Evolutionary conservation across 2,113 vertebrate genomes (phyloP), one percentile per base, ranked within the genome.

Genomic region (Collichthys lucidus): DNA sequence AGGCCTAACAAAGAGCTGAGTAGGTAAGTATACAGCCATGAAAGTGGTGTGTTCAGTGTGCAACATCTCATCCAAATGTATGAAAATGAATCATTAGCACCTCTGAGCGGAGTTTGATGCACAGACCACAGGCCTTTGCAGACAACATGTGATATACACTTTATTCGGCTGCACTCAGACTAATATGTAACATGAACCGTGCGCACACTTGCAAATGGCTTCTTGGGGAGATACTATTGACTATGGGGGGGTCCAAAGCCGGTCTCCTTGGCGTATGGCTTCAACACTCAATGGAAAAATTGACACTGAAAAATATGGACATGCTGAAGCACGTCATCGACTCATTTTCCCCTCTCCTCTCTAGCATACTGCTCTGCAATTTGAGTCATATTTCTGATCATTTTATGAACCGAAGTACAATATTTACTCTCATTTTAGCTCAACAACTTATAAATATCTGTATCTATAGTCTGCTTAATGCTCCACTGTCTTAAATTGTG

Each of bases 31-130:
- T 56, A 22, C 56, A 63, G 72, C 76, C 80, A 26, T 12, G 55
- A 63, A 79, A 74, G 82, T 60, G 71, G 84, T 44, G 78, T 67
- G 64, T 69, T 85, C 64, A 74, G 42, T 35, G 31, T 72, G 26
- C 52, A 68, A 57, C 55, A 49, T 20, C 47, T 61, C 64, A 67
- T n/a, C 61, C n/a, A 40, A 29, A 73, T 44, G 2, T 19, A 26
- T 59, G 62, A 24, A 44, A 89, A 70, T 84, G 57, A 87, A 74
- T 81, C 79, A 74, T 77, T 57, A 53, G 40, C 74, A 80, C 42
- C 61, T 84, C 19, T 50, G 24, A 85, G 74, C 56, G 86, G 55
- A 81, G 47, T 67, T 9, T 0, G 52, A 90, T 64, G 67, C 79
- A 64, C 0, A 74, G 60, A 80, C 72, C 57, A 53, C 62, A 80